Base-by-base conservation (phyloP, 2,888 invertebrate species). In the Polyommatus iphigenia region DNA sequence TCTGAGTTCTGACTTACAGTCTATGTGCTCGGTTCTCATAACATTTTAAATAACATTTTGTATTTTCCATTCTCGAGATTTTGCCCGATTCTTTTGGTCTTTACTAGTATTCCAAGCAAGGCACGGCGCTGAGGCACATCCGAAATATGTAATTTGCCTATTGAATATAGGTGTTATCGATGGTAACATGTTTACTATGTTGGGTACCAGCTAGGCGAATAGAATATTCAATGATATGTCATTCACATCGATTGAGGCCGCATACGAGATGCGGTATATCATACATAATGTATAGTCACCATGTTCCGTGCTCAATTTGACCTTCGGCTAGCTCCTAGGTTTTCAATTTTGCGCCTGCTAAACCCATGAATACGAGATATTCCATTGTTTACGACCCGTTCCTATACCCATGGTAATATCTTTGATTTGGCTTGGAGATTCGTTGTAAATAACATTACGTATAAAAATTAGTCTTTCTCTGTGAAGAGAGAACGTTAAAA, bases 211-310 rank as follows among this genome's bases (percentile, higher is more conserved):
- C 86, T 86, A 92, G 89, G 87, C 89, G 91, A 89, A 89, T 90
- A 88, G 92, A 93, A 93, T 93, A 90, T 90, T 91, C 90, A 93
- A 93, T 91, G 90, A 91, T 87, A 87, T 93, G 92, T 92, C 92
- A 90, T 91, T 93, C 91, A 90, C 91, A 89, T 90, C 90, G 89
- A 91, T 90, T 90, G 91, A 91, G 91, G 91, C 86, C 90, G 90
- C 91, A 91, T 91, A 89, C 88, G 87, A 91, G 90, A 91, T 90
- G 88, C 82, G 86, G 85, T 83, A 84, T 88, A 87, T 89, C 88
- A 91, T 91, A 90, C 87, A 89, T 91, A 86, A 90, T 90, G 89
- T 89, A 90, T 89, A 87, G 84, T 82, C 84, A 83, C 85, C 82
- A 83, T 88, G 87, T 89, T 91, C 85, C 86, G 82, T 83, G 82